Evolutionary conservation across 2,888 invertebrate species (phyloP), one percentile per base, ranked within the genome.

Genomic region (Mesoligia furuncula): DNA sequence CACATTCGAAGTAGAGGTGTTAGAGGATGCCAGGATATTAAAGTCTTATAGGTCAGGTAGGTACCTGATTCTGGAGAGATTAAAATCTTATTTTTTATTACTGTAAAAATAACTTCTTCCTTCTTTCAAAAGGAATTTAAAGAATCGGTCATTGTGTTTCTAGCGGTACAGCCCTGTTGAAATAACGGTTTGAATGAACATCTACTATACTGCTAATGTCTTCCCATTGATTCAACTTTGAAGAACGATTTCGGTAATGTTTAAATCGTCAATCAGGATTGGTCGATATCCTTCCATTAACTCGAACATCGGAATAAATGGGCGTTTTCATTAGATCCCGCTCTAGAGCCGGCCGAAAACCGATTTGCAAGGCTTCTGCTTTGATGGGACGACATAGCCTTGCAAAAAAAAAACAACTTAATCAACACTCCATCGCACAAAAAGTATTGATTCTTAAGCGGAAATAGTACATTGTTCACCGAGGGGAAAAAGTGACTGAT

Each of bases 241-340:
- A 84, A 80, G 73, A 83, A 81, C 75, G 67, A 68, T 84, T 81
- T 70, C 57, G 67, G 75, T 86, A 79, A 82, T 83, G 84, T 86
- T 87, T 85, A 84, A 85, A 86, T 85, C 84, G 79, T 79, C 80
- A 79, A 88, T 80, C 85, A 79, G 77, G 85, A 87, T 86, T 84
- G 83, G 79, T 81, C 82, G 84, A 86, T 89, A 89, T 88, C 88
- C 89, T 83, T 90, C 90, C 89, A 91, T 92, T 90, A 91, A 85
- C 78, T 84, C 72, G 81, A 83, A 86, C 88, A 89, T 78, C 78
- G 84, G 85, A 87, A 87, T 89, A 89, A 91, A 91, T 91, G 85
- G 87, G 77, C 77, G 81, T 88, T 90, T 89, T 91, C 90, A 91
- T 92, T 90, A 89, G 80, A 87, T 75, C 73, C 79, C 73, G 67